A percentile compares a stretch with the other conserved stretches of the same genome.
Evolutionary conservation across 2,113 vertebrate species (phyloP).

Genomic region (Mus pahari): DNA sequence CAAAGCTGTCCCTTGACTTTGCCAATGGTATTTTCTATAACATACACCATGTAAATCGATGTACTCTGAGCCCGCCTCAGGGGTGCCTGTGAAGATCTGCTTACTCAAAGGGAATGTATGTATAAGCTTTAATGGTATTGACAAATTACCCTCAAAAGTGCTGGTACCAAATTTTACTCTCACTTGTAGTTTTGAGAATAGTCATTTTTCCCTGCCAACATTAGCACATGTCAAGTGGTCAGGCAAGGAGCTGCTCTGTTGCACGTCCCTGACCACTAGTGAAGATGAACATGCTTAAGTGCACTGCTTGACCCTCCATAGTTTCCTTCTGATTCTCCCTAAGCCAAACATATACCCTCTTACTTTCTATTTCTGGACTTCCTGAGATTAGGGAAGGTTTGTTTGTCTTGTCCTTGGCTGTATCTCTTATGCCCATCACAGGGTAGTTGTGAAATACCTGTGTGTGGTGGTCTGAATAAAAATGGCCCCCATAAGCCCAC

Average conservation of each 20-base stretch:
- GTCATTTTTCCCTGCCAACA: background rate
- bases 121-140: background rate
- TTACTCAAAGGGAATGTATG: background rate
- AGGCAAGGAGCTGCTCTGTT: slow-evolving; percentile 33
- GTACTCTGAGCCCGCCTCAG: background rate
- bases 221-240: background rate
- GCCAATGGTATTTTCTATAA: background rate
- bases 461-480: background rate
- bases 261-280: background rate
- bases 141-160: background rate
- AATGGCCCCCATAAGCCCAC: background rate
- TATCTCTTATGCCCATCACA: background rate
- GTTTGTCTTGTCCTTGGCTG: background rate
- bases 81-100: background rate
- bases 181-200: background rate
- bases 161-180: background rate
- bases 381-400: background rate
- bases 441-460: background rate
- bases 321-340: slow-evolving; percentile 13
- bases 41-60: background rate
- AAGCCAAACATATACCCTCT: background rate
- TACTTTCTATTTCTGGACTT: background rate
- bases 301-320: background rate
- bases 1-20: background rate
- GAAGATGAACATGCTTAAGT: slow-evolving; percentile 22